Evolutionary conservation across 2,888 invertebrate species (phyloP), one percentile per base, ranked within the genome.

Genomic region (Sarcophaga variegata): DNA sequence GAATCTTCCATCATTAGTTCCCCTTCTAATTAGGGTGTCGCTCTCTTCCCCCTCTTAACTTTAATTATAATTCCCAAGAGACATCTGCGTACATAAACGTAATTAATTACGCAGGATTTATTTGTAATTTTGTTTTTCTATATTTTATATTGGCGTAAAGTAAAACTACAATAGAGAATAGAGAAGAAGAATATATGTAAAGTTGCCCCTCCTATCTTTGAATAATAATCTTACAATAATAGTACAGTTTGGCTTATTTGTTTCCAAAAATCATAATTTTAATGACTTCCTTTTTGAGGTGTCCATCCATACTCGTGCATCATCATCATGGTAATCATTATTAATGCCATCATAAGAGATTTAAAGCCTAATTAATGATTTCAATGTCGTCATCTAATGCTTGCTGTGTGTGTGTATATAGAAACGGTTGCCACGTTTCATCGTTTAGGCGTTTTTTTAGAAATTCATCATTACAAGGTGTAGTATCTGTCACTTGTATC

Each of bases 341-440:
- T 54, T 54, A 54, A 17, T 54, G 17, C 14, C 54, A 0, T 14
- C 4, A 17, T 14, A 54, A 17, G 17, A 45, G 63, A 69, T 69
- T 74, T 69, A 45, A 37, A 79, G 69, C 67, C 67, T 79, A 83
- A 83, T 83, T 79, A 83, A 79, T 83, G 83, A 74, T 20, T 37
- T 37, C 37, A 37, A 37, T 37, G 37, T 37, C 8, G 37, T 37
- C 37, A 37, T 37, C 37, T 37, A 37, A 37, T 37, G 37, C 37
- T 37, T 37, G 8, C 37, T 8, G 2, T 37, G 8, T 8, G 2
- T 37, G 8, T 10, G 8, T 37, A 37, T 10, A 37, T 37, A 14
- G 59, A 59, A 59, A 59, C 14, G 17, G 59, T 59, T 14, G 20
- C n/a, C 62, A 62, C 10, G 22, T 62, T 54, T 14, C 14, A n/a